phyloP scores from a whole-genome alignment of 2,113 vertebrate genomes.

The Dicentrarchus labrax region DNA sequence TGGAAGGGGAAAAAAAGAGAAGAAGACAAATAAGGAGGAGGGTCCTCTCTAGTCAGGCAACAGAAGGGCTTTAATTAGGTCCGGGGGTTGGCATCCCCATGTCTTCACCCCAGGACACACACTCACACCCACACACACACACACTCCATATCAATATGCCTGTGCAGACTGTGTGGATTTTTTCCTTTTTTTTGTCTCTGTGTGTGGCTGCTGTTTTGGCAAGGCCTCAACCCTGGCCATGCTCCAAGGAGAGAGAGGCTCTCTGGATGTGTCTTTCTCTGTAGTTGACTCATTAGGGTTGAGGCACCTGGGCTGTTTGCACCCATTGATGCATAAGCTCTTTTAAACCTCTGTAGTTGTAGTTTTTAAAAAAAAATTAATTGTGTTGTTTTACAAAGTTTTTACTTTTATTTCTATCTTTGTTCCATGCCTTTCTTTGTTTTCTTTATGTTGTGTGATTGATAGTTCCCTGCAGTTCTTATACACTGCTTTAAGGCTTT shows the following conservation, averaged over 20 bases:
- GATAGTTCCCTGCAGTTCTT: background rate
- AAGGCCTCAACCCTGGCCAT: slow-evolving; percentile 49
- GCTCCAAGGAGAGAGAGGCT: slow-evolving; percentile 40
- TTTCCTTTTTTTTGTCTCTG: background rate
- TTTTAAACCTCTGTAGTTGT: slow-evolving; percentile 4
- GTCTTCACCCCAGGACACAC: slow-evolving; percentile 50
- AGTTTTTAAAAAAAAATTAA: background rate
- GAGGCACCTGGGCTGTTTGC: slow-evolving; percentile 36
- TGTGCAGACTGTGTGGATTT: background rate
- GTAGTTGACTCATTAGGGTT: slow-evolving; percentile 36
- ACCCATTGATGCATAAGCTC: background rate
- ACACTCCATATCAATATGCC: slow-evolving; percentile 41
- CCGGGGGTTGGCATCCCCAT: slow-evolving; percentile 41
- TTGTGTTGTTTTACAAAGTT: too few relatives aligned
- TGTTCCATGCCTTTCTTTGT: background rate
- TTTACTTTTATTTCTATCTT: background rate
- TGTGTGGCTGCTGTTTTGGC: slow-evolving; percentile 48
- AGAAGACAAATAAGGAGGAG: slow-evolving; percentile 32
- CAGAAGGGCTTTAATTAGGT: slow-evolving; percentile 68
- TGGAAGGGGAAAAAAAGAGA: slow-evolving; percentile 13
- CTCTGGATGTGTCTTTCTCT: slow-evolving; percentile 41
- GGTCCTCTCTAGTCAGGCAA: slow-evolving; percentile 44
- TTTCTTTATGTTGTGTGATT: background rate
- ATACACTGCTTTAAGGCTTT: background rate
- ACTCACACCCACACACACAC: slow-evolving; percentile 13